These are phyloP conservation scores for Labeo rohita DNA, from an alignment of 2,113 vertebrate genomes.

Conservation along the genomic window DNA sequence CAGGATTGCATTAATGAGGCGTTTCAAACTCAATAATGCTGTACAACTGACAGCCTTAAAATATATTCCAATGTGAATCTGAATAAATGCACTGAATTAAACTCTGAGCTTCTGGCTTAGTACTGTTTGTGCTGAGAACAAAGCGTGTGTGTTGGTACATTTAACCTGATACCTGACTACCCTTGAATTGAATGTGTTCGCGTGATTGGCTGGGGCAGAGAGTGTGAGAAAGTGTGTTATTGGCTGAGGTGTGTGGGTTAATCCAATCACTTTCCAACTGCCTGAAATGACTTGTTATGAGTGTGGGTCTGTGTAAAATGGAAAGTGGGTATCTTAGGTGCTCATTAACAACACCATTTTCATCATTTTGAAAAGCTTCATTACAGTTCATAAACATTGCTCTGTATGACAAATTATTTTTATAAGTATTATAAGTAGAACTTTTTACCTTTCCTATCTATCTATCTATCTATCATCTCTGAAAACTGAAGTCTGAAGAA, in stretches of 20 bases:
- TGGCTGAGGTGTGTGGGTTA: neutral
- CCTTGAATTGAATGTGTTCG: neutral
- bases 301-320: neutral
- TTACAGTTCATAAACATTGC: neutral
- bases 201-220: neutral
- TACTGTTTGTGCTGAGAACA: constrained; percentile 18
- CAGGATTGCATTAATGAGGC: neutral
- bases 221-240: constrained; percentile 6
- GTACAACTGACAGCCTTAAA: constrained; percentile 38
- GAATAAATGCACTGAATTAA: constrained; percentile 43
- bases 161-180: constrained; percentile 14
- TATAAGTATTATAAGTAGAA: too few species aligned
- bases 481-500: too few species aligned
- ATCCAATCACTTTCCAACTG: neutral
- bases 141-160: constrained; percentile 7
- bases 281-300: neutral
- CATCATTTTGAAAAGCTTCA: neutral
- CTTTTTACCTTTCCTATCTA: too few species aligned
- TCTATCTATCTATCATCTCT: too few species aligned
- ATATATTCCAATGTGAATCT: neutral
- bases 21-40: constrained; percentile 25
- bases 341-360: neutral
- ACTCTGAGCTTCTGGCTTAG: constrained; percentile 7
- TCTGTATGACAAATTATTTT: neutral
- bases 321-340: neutral